Base-by-base conservation (phyloP, 2,113 vertebrate genomes). In the Cinclus mexicanus region DNA sequence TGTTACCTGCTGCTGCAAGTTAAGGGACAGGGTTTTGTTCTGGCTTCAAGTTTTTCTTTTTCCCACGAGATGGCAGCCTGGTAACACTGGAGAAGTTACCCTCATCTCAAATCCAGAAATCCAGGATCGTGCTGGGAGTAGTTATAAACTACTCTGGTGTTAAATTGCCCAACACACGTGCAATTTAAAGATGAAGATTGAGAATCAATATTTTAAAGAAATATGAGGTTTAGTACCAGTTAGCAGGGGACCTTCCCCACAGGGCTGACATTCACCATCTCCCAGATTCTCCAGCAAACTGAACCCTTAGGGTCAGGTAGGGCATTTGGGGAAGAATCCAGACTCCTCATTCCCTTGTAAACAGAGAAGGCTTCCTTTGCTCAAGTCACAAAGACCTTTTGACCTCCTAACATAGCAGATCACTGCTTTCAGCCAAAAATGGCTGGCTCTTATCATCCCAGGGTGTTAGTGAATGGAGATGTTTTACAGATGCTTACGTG, bases 41-140 rank as follows among this genome's bases (percentile, higher is more conserved):
- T 53, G 46, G 24, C 87, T 81, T 93, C 52, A 53, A 31, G 44
- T 94, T 71, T 91, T 79, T 24, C 37, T 82, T 87, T 83, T 77
- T 87, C 80, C 97, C 97, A 97, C 97, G 53, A 97, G 97, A 95
- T 97, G 97, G 97, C 97, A 97, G 96, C 87, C 96, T 93, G 74
- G 57, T 57, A 93, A 88, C 92, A 72, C 83, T 9, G 5, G 46
- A 55, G 78, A 78, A 39, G 37, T 39, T 60, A 81, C 44, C 29
- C 46, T 37, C 77, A 14, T 59, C 65, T 84, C 72, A 67, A n/a
- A 61, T 10, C 59, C 55, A 69, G 9, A 46, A 28, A 47, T 29
- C 24, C 52, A 35, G 69, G 64, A n/a, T 4, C 18, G 14, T 14
- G 76, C 33, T 49, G 80, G 44, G 28, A 78, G 17, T 25, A 41